Evolutionary conservation across 2,888 invertebrate species (phyloP), one percentile per base, ranked within the genome.

Genomic region (Hydrotaea cyrtoneurina): DNA sequence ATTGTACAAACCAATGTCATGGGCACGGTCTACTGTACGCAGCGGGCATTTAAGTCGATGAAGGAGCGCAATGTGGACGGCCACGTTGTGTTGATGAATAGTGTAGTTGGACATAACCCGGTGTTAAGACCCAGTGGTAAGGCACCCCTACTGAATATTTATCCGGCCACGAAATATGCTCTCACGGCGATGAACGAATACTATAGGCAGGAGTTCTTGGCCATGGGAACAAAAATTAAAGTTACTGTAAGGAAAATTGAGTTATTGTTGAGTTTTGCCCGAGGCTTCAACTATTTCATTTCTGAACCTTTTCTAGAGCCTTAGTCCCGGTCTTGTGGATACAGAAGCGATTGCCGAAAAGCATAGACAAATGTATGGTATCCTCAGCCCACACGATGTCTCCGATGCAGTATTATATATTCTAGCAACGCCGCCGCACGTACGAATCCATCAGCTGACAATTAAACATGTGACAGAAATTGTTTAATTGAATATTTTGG

Each of bases 11-110:
- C 80, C 1, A 93, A 93, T 87, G 73, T 93, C 0, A 91, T 90
- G 82, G 93, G 91, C 0, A 85, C 91, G 3, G 87, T 93, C 0
- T 79, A 92, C 74, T 93, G 93, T 87, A 89, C 92, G 0, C 91
- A 93, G 0, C 90, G 90, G 71, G 93, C 93, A 1, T 88, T 93
- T 13, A 89, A 90, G 0, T 93, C 93, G 0, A 93, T 94, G 93
- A 92, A 86, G 39, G 71, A 75, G n/a, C 88, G 89, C 2, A 90
- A 92, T n/a, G 23, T 80, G 7, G 50, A 80, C 43, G 93, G 93
- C 0, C 93, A 93, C 83, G 90, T 93, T 39, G 90, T 94, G 59
- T 89, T 93, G 23, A 90, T 93, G 3, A 93, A 93, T 76, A 93
- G 89, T 69, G 75, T 88, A 19, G 21, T 53, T 0, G 89, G 88